Percentiles rank a stretch among this genome's conserved stretches.
Evolutionary conservation across 2,888 invertebrate genomes (phyloP).

Genomic region (Drosophila anomelani): DNA sequence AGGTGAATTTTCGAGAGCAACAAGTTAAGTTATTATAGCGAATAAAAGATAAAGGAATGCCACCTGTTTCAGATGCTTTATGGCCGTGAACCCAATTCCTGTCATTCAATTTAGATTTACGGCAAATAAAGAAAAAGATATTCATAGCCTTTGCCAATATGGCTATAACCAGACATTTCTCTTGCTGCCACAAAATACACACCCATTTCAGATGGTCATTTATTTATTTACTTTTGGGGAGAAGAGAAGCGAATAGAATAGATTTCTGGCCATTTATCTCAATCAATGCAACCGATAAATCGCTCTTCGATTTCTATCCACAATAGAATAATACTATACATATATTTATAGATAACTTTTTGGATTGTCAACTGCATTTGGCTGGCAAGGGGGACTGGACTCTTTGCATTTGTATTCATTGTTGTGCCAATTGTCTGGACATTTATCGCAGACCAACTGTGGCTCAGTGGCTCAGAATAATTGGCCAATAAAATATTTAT

Average conservation of each 20-base stretch:
- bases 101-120: slow-evolving; percentile 60
- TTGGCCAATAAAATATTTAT: slow-evolving; percentile 25
- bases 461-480: slow-evolving; percentile 9
- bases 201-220: slow-evolving; percentile 14
- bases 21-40: slow-evolving; percentile 16
- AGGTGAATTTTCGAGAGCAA: slow-evolving; percentile 10
- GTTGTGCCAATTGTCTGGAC: neutral
- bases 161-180: slow-evolving; percentile 55
- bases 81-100: slow-evolving; percentile 16
- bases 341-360: neutral
- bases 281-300: slow-evolving; percentile 26
- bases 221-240: slow-evolving; percentile 19
- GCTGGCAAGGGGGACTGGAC: neutral
- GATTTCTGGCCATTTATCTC: slow-evolving; percentile 18
- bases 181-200: slow-evolving; percentile 29
- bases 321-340: neutral
- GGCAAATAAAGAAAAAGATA: slow-evolving; percentile 16
- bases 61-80: slow-evolving; percentile 22
- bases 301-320: neutral
- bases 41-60: slow-evolving; percentile 17
- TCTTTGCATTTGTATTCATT: neutral
- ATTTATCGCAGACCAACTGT: slow-evolving; percentile 12
- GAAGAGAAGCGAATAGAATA: too few species aligned
- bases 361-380: slow-evolving; percentile 7
- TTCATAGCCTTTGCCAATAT: slow-evolving; percentile 57